phyloP scores from a whole-genome alignment of 2,888 invertebrate genomes.

The Melikaiella ostensackeni region DNA sequence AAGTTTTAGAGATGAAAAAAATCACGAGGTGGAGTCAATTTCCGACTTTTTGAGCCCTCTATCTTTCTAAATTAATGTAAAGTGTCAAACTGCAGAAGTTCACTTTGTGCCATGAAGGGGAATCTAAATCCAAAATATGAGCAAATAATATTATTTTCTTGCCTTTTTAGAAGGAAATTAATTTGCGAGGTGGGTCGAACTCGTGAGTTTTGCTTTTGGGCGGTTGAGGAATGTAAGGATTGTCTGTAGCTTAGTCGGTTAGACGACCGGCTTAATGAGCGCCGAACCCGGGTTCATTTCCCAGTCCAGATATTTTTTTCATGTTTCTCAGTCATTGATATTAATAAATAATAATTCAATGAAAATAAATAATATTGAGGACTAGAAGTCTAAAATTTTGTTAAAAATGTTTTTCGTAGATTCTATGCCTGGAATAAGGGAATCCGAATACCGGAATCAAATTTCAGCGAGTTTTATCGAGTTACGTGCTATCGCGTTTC shows the following conservation, averaged over 20 bases:
- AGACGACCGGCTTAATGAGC: background rate
- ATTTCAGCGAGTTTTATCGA: slow-evolving; percentile 46
- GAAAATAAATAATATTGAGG: background rate
- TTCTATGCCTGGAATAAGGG: background rate
- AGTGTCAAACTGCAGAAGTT: too few relatives aligned
- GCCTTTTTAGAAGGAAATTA: too few relatives aligned
- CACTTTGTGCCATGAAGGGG: too few relatives aligned
- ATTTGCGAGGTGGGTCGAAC: too few relatives aligned
- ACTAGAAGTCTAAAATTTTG: background rate
- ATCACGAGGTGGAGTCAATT: background rate
- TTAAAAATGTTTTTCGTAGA: background rate
- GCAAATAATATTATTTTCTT: too few relatives aligned
- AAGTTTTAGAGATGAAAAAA: background rate
- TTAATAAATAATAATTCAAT: background rate
- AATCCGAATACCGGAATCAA: slow-evolving; percentile 38
- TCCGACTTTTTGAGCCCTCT: background rate
- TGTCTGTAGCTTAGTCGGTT: background rate
- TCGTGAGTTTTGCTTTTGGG: too few relatives aligned
- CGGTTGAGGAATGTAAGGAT: too few relatives aligned
- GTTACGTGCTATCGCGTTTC: slow-evolving; percentile 43
- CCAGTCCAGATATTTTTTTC: background rate
- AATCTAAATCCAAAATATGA: too few relatives aligned
- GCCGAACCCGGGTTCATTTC: background rate
- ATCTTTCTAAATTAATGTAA: too few relatives aligned
- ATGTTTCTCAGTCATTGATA: background rate